phyloP scores from a whole-genome alignment of 2,113 vertebrate species.

The Thunnus thynnus region DNA sequence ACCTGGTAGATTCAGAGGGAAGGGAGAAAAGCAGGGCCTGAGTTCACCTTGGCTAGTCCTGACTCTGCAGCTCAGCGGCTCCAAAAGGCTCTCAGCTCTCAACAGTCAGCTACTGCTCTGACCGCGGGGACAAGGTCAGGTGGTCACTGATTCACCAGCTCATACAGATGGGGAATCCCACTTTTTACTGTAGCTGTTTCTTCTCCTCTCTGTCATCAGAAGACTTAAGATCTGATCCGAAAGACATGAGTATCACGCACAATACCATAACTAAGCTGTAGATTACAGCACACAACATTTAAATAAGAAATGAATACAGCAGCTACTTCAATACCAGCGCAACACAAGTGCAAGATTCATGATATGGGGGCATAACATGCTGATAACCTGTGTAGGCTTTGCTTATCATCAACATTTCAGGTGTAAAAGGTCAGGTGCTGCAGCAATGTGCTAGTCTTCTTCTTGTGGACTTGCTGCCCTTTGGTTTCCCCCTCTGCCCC shows the following conservation, averaged over 20 bases:
- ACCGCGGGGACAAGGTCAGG: background rate
- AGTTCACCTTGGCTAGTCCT: background rate
- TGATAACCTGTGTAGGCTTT: background rate
- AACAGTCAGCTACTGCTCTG: background rate
- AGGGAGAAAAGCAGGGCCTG: background rate
- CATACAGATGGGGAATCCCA: slow-evolving; percentile 11
- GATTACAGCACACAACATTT: slow-evolving; percentile 1
- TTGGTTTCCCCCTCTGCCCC: slow-evolving; percentile 14
- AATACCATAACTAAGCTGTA: background rate
- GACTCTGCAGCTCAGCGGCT: background rate
- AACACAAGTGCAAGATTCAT: background rate
- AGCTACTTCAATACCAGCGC: background rate
- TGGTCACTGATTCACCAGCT: background rate
- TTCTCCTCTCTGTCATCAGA: slow-evolving; percentile 15
- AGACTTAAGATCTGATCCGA: slow-evolving; percentile 20
- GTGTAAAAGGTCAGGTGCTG: slow-evolving; percentile 27
- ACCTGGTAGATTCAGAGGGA: background rate
- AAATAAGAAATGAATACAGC: background rate
- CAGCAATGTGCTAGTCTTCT: background rate
- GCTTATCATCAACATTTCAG: slow-evolving; percentile 10
- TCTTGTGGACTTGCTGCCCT: slow-evolving; percentile 16
- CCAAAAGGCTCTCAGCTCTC: background rate
- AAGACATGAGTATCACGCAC: background rate
- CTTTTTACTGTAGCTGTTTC: background rate
- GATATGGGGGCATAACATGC: background rate